Conservation (phyloP, 2,797 vertebrate species). For the Novumbra hubbsi region DNA sequence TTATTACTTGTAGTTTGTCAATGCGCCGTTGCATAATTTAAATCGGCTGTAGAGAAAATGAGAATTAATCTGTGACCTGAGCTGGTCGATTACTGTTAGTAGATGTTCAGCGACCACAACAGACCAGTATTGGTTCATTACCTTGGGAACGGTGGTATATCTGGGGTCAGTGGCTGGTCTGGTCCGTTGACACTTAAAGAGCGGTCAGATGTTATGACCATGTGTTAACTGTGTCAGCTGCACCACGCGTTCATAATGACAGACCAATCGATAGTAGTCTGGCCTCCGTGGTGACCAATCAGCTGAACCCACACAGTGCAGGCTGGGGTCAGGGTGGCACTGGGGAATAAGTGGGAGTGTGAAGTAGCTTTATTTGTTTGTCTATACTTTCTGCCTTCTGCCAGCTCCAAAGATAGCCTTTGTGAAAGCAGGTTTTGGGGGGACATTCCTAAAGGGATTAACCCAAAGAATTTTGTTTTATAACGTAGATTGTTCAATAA, state of each 20-base stretch:
- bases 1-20: not conserved
- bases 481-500: not conserved
- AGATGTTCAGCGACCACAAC: not conserved
- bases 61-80: not conserved
- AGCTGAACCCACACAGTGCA: slow-evolving; percentile 52
- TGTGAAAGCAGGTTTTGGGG: not conserved
- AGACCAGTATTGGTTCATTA: not conserved
- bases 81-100: not conserved
- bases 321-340: slow-evolving; percentile 14
- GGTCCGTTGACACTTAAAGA: slow-evolving; percentile 63
- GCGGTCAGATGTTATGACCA: slow-evolving; percentile 48
- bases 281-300: slow-evolving; percentile 58
- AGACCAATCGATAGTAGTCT: slow-evolving; percentile 64
- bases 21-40: not conserved
- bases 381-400: not conserved
- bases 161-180: slow-evolving; percentile 65
- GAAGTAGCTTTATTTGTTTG: not conserved
- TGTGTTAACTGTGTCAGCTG: slow-evolving; percentile 62
- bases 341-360: slow-evolving; percentile 1
- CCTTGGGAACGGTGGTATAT: slow-evolving; percentile 46
- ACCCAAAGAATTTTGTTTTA: not conserved
- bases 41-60: not conserved
- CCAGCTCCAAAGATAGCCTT: not conserved
- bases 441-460: not conserved
- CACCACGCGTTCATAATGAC: slow-evolving; percentile 66